These are phyloP conservation scores for Rotaria magnacalcarata DNA, from an alignment of 2,888 invertebrate species.

Conservation along the genomic window DNA sequence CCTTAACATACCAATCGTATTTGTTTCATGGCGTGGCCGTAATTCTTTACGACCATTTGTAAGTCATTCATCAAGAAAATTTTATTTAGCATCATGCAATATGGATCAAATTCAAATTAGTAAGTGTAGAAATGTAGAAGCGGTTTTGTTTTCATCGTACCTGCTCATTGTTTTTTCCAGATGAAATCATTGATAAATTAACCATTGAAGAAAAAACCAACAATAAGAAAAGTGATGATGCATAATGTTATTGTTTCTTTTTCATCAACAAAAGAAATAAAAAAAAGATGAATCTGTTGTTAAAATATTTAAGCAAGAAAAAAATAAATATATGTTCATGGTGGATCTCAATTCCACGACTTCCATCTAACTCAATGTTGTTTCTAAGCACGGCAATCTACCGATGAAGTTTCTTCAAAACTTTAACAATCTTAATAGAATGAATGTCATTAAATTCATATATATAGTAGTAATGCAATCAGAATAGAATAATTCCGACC, in stretches of 20 bases:
- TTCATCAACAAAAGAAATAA: neutral
- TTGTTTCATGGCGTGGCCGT: slow-evolving; percentile 28
- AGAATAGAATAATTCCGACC: no score
- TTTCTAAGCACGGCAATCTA: no score
- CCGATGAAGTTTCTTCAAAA: no score
- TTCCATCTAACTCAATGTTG: no score
- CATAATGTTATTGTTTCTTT: neutral
- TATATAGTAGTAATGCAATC: no score
- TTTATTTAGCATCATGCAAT: neutral
- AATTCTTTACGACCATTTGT: neutral
- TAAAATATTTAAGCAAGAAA: no score
- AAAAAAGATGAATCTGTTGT: neutral
- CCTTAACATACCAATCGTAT: neutral
- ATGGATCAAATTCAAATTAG: neutral
- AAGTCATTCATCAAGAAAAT: slow-evolving; percentile 29
- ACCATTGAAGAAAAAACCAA: slow-evolving; percentile 19
- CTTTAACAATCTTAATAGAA: no score
- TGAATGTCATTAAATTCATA: no score
- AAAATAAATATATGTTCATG: no score
- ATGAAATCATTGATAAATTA: neutral
- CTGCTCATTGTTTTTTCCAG: neutral
- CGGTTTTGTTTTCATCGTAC: no score
- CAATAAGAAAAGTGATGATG: neutral
- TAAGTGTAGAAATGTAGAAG: neutral
- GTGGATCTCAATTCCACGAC: no score